Percentiles rank a stretch among this genome's conserved stretches.
Conservation (phyloP, 2,888 invertebrate genomes). For the Neoscelio sp. region DNA sequence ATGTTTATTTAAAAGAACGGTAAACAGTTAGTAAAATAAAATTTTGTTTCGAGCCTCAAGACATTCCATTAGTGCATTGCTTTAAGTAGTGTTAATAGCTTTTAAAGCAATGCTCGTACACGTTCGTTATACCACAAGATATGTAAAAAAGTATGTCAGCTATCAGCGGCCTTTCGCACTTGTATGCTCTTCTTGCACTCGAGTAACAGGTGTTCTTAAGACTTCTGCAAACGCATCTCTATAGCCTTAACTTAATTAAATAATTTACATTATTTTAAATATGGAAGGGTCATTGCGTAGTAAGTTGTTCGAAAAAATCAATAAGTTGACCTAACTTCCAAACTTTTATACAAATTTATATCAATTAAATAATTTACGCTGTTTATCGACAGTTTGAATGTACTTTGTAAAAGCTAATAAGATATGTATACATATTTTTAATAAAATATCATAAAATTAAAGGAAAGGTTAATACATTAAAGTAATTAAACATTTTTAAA, state of each 20-base stretch:
- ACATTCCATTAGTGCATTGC: constrained; percentile 15
- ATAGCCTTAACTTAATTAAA: too few species aligned
- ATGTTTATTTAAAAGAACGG: constrained; percentile 10
- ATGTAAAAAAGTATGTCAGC: constrained; percentile 48
- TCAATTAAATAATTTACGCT: too few species aligned
- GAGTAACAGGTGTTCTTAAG: constrained; percentile 37
- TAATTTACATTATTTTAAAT: constrained; percentile 5
- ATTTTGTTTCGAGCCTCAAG: constrained; percentile 3
- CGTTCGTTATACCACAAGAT: constrained; percentile 27
- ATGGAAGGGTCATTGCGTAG: not conserved
- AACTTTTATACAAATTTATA: too few species aligned
- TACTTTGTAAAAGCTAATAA: too few species aligned
- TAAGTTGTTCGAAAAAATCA: not conserved
- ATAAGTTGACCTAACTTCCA: too few species aligned
- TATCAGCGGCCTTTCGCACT: constrained; percentile 42
- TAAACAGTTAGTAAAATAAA: constrained; percentile 39
- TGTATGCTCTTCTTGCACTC: constrained; percentile 33
- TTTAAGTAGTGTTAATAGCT: constrained; percentile 32
- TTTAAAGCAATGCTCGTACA: constrained; percentile 20
- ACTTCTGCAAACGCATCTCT: not conserved
- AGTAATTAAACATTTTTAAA: too few species aligned
- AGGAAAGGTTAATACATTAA: too few species aligned
- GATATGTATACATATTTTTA: too few species aligned
- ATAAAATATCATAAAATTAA: too few species aligned
- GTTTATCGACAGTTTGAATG: too few species aligned